phyloP scores from a whole-genome alignment of 1,140 invertebrate genomes.

The Plectus sambesii region DNA sequence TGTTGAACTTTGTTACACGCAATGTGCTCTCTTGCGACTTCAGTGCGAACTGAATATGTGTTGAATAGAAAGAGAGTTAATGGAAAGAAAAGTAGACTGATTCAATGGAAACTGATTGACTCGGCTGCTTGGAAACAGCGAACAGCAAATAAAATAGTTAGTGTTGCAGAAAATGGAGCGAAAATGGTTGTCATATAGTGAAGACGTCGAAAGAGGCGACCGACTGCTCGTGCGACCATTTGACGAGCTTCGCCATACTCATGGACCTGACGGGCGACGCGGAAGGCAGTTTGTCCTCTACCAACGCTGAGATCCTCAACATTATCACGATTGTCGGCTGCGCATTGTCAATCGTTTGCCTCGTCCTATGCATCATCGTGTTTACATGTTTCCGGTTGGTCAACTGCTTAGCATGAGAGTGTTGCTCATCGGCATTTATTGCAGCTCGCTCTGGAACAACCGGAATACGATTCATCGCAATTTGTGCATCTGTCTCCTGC shows the following conservation, averaged over 20 bases:
- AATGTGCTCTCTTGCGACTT: too few relatives aligned
- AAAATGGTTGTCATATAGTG: constrained; percentile 19
- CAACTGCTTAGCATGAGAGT: constrained; percentile 6
- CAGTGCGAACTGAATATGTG: too few relatives aligned
- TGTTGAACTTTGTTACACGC: too few relatives aligned
- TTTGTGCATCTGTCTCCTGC: constrained; percentile 73
- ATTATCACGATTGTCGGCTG: constrained; percentile 34
- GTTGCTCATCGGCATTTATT: constrained; percentile 35
- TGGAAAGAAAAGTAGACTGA: too few relatives aligned
- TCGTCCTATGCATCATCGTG: constrained; percentile 25
- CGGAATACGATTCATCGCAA: constrained; percentile 88
- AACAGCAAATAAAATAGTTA: not conserved
- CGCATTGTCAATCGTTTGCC: constrained; percentile 29
- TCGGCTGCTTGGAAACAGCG: too few relatives aligned
- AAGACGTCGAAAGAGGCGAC: constrained; percentile 22
- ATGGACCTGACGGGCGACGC: constrained; percentile 28
- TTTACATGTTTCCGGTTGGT: constrained; percentile 27
- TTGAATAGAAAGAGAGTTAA: too few relatives aligned
- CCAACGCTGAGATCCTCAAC: constrained; percentile 22
- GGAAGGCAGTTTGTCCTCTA: constrained; percentile 9
- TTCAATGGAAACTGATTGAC: too few relatives aligned
- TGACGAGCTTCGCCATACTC: constrained; percentile 35
- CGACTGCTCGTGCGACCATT: constrained; percentile 30
- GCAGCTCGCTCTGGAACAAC: constrained; percentile 58
- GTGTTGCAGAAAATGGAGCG: constrained; percentile 23